phyloP scores from a whole-genome alignment of 1,140 invertebrate species.

The Platyura marginata region DNA sequence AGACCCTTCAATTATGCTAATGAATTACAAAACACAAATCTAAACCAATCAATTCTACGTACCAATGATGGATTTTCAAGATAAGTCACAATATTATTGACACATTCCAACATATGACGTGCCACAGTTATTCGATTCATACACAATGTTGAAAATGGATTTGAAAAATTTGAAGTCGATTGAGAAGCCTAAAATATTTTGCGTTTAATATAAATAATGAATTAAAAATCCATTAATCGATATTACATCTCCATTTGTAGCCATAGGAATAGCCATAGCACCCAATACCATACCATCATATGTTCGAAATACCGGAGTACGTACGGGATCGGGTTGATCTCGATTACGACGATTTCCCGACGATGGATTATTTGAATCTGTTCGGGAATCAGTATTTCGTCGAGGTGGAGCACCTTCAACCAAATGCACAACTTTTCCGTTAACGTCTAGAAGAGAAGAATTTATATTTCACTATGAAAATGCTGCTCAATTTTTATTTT shows the following conservation, averaged over 20 bases:
- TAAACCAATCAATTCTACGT: slow-evolving; percentile 3
- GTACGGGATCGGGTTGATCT: slow-evolving; percentile 14
- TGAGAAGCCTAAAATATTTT: background rate
- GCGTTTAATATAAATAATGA: background rate
- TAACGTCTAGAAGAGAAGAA: no score
- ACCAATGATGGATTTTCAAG: slow-evolving; percentile 18
- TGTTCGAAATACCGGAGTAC: slow-evolving; percentile 14
- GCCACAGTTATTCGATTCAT: slow-evolving; percentile 24
- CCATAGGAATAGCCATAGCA: slow-evolving; percentile 34
- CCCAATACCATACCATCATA: slow-evolving; percentile 27
- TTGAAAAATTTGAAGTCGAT: slow-evolving; percentile 1
- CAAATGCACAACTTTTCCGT: slow-evolving; percentile 84
- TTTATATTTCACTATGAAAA: no score
- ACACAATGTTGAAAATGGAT: slow-evolving; percentile 18
- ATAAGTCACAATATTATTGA: slow-evolving; percentile 22
- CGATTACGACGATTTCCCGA: slow-evolving; percentile 15
- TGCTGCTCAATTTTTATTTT: no score
- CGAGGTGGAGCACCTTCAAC: slow-evolving; percentile 64
- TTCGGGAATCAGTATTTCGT: slow-evolving; percentile 10
- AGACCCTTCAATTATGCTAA: slow-evolving; percentile 10
- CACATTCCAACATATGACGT: slow-evolving; percentile 22
- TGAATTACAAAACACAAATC: no score
- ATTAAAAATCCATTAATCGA: background rate
- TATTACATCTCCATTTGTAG: slow-evolving; percentile 9
- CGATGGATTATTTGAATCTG: slow-evolving; percentile 22